These are phyloP conservation scores for Drosophila kanekoi DNA, from an alignment of 2,888 invertebrate genomes.

Conservation along the genomic window DNA sequence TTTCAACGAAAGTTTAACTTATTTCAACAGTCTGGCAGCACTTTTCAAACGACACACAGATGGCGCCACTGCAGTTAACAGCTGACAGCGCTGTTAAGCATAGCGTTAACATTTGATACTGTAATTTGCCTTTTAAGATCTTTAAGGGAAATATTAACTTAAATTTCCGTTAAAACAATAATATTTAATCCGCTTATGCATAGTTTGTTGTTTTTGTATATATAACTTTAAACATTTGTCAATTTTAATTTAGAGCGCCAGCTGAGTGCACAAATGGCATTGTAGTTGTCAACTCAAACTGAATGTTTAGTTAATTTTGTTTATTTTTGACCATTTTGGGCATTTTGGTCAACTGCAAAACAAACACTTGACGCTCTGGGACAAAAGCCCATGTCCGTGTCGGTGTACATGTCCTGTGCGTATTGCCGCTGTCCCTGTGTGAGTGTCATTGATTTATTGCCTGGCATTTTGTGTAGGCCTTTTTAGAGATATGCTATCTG, in stretches of 20 bases:
- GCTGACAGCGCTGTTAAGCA: conserved; percentile 2
- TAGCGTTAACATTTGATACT: neutral
- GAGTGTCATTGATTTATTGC: conserved; percentile 75
- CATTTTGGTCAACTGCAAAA: conserved; percentile 46
- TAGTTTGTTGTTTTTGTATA: too few relatives aligned
- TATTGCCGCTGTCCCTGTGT: conserved; percentile 18
- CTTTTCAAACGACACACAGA: conserved; percentile 7
- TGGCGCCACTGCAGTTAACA: conserved; percentile 15
- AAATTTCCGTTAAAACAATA: too few relatives aligned
- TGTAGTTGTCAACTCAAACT: conserved; percentile 1
- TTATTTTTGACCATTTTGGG: conserved; percentile 22
- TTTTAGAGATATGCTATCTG: conserved; percentile 48
- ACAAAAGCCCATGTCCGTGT: conserved; percentile 20
- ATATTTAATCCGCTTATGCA: neutral
- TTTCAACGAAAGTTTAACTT: neutral
- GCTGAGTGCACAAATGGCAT: neutral
- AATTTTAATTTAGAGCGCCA: conserved; percentile 1
- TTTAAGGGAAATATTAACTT: neutral
- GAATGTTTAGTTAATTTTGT: conserved; percentile 29
- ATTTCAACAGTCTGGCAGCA: conserved; percentile 23
- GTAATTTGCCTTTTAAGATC: neutral
- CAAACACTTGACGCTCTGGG: conserved; percentile 46
- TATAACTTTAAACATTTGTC: neutral
- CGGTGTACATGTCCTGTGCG: conserved; percentile 19
- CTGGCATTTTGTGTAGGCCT: conserved; percentile 62